Evolutionary conservation across 2,888 invertebrate species (phyloP).

Genomic region (Barypeithes pellucidus): DNA sequence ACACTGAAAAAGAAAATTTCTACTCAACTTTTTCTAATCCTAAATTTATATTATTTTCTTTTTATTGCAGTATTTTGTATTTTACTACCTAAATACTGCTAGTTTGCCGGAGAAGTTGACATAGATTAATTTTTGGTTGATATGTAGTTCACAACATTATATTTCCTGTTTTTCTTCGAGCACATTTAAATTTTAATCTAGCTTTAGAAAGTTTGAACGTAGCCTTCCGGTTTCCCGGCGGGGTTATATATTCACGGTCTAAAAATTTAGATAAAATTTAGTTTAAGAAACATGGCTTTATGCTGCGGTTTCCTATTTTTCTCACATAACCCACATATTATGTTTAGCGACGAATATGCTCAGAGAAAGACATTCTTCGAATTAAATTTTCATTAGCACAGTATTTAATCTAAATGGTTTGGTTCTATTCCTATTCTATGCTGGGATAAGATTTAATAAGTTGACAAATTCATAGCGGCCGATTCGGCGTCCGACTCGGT

Average conservation of each 20-base stretch:
- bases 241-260: conserved; percentile 23
- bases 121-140: too few species aligned
- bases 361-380: conserved; percentile 18
- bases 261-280: conserved; percentile 32
- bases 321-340: conserved; percentile 37
- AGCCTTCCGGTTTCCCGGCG: background rate
- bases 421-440: background rate
- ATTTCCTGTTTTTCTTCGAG: background rate
- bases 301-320: conserved; percentile 30
- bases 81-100: too few species aligned
- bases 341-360: conserved; percentile 26
- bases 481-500: background rate
- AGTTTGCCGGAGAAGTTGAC: too few species aligned
- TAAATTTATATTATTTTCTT: too few species aligned
- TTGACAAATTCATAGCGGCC: too few species aligned
- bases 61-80: too few species aligned
- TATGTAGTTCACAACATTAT: background rate
- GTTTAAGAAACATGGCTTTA: conserved; percentile 27
- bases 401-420: conserved; percentile 17
- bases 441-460: background rate
- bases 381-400: conserved; percentile 33
- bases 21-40: too few species aligned
- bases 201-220: background rate
- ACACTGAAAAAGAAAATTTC: too few species aligned
- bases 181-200: conserved; percentile 4